Evolutionary conservation across 1,140 invertebrate genomes (phyloP).

Genomic region (Ceratoteleas bidentatus): DNA sequence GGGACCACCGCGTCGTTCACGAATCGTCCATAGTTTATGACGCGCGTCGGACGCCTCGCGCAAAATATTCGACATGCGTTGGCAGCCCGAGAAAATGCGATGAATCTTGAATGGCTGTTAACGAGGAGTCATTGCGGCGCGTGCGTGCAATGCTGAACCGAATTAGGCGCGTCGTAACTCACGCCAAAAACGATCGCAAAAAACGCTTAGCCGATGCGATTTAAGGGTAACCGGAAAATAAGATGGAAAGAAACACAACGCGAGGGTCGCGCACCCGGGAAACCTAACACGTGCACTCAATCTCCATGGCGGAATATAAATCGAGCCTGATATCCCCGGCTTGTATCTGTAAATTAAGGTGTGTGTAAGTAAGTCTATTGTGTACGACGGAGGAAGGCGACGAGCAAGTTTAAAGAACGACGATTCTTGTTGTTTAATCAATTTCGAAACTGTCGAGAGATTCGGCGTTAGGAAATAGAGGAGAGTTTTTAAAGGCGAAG

Average conservation of each 20-base stretch:
- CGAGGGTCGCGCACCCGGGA: slow-evolving; percentile 9
- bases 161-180: slow-evolving; percentile 14
- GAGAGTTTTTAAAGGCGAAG: no score
- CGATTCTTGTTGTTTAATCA: slow-evolving; percentile 30
- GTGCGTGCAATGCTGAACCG: slow-evolving; percentile 16
- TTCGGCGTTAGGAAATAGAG: no score
- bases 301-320: slow-evolving; percentile 55
- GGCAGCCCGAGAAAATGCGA: slow-evolving; percentile 15
- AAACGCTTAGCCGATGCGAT: slow-evolving; percentile 26
- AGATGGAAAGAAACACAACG: slow-evolving; percentile 27
- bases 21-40: slow-evolving; percentile 22
- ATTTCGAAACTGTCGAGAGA: no score
- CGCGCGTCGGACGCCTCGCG: not conserved
- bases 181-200: slow-evolving; percentile 6
- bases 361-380: not conserved
- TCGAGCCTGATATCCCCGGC: slow-evolving; percentile 15
- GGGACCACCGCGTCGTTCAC: slow-evolving; percentile 1
- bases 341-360: slow-evolving; percentile 50
- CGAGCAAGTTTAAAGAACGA: slow-evolving; percentile 18
- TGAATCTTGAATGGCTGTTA: slow-evolving; percentile 39
- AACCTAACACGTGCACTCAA: slow-evolving; percentile 44
- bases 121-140: slow-evolving; percentile 31
- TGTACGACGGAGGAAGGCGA: slow-evolving; percentile 15
- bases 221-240: slow-evolving; percentile 46
- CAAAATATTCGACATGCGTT: slow-evolving; percentile 26